These are phyloP conservation scores for Chaitophorus viminalis DNA, from an alignment of 2,888 invertebrate genomes.

Conservation along the genomic window DNA sequence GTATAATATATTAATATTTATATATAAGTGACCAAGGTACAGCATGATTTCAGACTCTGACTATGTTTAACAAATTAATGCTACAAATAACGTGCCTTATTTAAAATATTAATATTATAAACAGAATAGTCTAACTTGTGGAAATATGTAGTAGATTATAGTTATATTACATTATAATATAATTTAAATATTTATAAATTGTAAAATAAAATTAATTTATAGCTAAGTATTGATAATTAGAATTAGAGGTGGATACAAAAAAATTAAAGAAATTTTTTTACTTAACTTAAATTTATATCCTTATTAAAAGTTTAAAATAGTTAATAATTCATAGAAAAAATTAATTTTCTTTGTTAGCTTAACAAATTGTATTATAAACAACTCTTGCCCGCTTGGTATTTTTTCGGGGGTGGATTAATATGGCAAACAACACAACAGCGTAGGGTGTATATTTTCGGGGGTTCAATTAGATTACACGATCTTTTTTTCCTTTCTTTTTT, in stretches of 20 bases:
- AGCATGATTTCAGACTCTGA: too few species aligned
- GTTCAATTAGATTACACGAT: background rate
- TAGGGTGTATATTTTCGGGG: background rate
- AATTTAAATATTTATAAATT: too few species aligned
- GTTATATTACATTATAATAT: too few species aligned
- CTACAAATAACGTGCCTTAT: too few species aligned
- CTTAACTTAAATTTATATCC: background rate
- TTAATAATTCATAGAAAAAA: constrained; percentile 11
- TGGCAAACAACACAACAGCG: background rate
- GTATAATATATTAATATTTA: too few species aligned
- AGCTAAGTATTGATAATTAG: too few species aligned
- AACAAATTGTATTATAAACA: constrained; percentile 2
- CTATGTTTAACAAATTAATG: too few species aligned
- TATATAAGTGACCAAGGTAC: too few species aligned
- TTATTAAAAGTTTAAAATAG: background rate
- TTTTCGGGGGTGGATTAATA: constrained; percentile 8
- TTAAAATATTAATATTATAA: too few species aligned
- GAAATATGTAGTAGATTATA: too few species aligned
- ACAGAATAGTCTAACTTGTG: too few species aligned
- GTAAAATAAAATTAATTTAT: too few species aligned
- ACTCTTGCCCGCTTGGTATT: background rate
- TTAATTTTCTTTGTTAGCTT: background rate
- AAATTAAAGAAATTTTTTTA: background rate
- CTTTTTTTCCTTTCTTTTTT: background rate
- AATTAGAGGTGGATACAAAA: background rate